These are phyloP conservation scores for Drosophila prostipennis DNA, from an alignment of 2,888 invertebrate species.

Conservation along the genomic window DNA sequence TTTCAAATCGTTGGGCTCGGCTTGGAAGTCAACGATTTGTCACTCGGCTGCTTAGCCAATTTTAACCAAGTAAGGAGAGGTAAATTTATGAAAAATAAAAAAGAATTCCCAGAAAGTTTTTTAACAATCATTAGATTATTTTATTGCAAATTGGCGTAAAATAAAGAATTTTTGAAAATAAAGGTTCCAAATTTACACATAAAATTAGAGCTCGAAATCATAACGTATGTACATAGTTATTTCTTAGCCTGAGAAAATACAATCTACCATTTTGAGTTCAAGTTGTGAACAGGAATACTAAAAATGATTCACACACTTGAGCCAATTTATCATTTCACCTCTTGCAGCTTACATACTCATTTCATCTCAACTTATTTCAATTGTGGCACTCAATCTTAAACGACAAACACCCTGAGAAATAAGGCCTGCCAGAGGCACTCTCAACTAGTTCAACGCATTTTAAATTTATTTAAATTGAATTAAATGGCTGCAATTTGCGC, in stretches of 20 bases:
- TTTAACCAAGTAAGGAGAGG: no score
- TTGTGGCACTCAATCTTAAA: constrained; percentile 24
- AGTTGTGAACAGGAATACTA: no score
- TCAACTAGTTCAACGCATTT: constrained; percentile 71
- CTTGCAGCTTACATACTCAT: constrained; percentile 5
- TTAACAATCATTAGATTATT: no score
- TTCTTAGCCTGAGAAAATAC: no score
- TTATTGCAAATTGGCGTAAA: no score
- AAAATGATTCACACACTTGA: constrained; percentile 18
- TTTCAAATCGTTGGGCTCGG: constrained; percentile 20
- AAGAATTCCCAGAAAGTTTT: no score
- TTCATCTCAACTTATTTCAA: constrained; percentile 20
- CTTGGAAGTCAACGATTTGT: constrained; percentile 53
- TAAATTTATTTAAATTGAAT: constrained; percentile 80
- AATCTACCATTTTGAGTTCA: not conserved
- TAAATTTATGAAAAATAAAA: no score
- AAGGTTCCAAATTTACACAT: no score
- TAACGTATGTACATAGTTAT: no score
- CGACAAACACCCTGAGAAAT: constrained; percentile 21
- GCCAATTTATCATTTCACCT: constrained; percentile 2
- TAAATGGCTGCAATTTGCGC: constrained; percentile 78
- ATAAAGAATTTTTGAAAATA: no score
- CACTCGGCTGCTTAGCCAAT: constrained; percentile 59
- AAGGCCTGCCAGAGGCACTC: constrained; percentile 27
- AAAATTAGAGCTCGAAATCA: no score